phyloP scores from a whole-genome alignment of 2,888 invertebrate species.

The Brenthis ino region DNA sequence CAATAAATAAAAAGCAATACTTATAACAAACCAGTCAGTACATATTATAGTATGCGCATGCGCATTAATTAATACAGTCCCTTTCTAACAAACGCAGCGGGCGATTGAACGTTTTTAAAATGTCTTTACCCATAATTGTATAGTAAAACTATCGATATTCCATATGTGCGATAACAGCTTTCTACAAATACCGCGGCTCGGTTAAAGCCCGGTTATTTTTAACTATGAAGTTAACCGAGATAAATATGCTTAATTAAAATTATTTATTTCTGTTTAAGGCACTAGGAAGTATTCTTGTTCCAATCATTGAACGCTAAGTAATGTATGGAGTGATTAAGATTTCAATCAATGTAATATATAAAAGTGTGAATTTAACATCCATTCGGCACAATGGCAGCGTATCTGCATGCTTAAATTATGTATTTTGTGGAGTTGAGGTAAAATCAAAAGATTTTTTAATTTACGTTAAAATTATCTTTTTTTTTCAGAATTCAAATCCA shows the following conservation, averaged over 20 bases:
- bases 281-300: constrained; percentile 15
- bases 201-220: constrained; percentile 33
- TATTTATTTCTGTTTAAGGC: constrained; percentile 28
- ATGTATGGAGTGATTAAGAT: background rate
- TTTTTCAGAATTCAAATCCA: too few species aligned
- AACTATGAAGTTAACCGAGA: constrained; percentile 21
- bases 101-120: constrained; percentile 33
- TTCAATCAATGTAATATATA: background rate
- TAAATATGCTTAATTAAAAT: constrained; percentile 33
- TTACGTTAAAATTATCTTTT: too few species aligned
- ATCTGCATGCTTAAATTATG: background rate
- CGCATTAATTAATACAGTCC: too few species aligned
- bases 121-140: constrained; percentile 18
- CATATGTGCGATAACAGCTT: constrained; percentile 32
- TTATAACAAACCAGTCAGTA: too few species aligned
- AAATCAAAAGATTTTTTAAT: too few species aligned
- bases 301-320: background rate
- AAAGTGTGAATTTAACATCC: constrained; percentile 5
- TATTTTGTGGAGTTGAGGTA: too few species aligned
- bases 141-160: constrained; percentile 27
- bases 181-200: constrained; percentile 37
- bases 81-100: background rate
- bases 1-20: too few species aligned
- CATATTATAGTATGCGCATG: too few species aligned
- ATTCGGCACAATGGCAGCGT: background rate